phyloP scores from a whole-genome alignment of 2,888 invertebrate genomes.

The Willowsia nigromaculata region DNA sequence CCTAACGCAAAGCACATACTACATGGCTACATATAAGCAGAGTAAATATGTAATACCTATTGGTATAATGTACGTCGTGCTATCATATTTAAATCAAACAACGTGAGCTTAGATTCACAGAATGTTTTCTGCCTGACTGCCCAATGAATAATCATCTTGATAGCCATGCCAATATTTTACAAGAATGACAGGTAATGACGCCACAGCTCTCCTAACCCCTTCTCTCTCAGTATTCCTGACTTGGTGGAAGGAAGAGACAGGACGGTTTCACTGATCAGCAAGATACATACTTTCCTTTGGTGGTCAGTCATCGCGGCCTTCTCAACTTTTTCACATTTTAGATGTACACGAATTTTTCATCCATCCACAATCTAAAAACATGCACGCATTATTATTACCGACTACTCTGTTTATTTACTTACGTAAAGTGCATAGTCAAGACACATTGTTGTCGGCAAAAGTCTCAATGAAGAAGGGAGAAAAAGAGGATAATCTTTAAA shows the following conservation, averaged over 20 bases:
- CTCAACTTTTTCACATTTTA: slow-evolving; percentile 39
- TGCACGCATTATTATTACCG: not conserved
- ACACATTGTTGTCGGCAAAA: slow-evolving; percentile 52
- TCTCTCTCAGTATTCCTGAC: slow-evolving; percentile 35
- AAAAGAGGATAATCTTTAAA: slow-evolving; percentile 12
- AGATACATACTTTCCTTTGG: slow-evolving; percentile 65
- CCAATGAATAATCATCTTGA: slow-evolving; percentile 73
- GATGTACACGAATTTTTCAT: slow-evolving; percentile 24
- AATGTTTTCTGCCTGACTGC: slow-evolving; percentile 65
- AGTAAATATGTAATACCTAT: not conserved
- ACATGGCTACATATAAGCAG: too few species aligned
- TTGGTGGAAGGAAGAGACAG: slow-evolving; percentile 58
- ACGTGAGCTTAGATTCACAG: slow-evolving; percentile 69
- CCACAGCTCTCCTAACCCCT: slow-evolving; percentile 62
- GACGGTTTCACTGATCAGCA: slow-evolving; percentile 63
- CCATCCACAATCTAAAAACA: slow-evolving; percentile 1
- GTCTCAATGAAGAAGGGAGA: slow-evolving; percentile 47
- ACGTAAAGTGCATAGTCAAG: not conserved
- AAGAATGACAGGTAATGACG: slow-evolving; percentile 73
- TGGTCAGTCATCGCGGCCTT: slow-evolving; percentile 61
- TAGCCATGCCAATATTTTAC: slow-evolving; percentile 73
- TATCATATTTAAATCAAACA: slow-evolving; percentile 70
- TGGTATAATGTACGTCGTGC: slow-evolving; percentile 4
- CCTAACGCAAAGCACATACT: too few species aligned
- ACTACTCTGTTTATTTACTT: slow-evolving; percentile 8